Base-by-base conservation (phyloP, 2,888 invertebrate species). In the Leucophora obtusa region DNA sequence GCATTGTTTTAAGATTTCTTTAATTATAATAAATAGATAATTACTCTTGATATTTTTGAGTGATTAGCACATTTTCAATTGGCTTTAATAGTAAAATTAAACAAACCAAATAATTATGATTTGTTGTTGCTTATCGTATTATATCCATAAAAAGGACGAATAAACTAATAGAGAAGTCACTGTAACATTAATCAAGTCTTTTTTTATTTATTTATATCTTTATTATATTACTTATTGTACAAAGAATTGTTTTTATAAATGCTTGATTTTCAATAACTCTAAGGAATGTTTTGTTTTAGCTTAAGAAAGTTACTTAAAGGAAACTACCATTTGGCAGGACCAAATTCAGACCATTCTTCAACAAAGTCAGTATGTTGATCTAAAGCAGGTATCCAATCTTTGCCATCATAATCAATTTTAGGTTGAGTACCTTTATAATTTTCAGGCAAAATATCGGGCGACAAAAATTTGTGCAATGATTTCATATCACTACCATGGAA, bases 401-500 rank as follows among this genome's bases (percentile, higher is more conserved):
- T 93, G 33, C 95, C 94, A 24, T 93, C 92, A 89, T 96, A 96
- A 90, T 96, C 92, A 77, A 96, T 94, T 86, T 93, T 92, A 0
- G 95, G 95, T 51, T 94, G 88, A 66, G 92, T 90, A 38, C 96
- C 96, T 79, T 93, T 95, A 88, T 96, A 96, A 90, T 96, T 94
- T 53, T 92, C 91, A 0, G 96, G 96, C 83, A 96, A 89, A 87
- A 93, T 92, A 35, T 92, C 92, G 0, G 95, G 93, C 0, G 92
- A 91, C 84, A 96, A 88, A 89, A 94, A 92, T 87, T 94, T 93
- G 87, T 96, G 96, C 5, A 96, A 92, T 0, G 94, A 94, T 38
- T 92, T 87, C 95, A 96, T 96, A 87, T 96, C 95, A 76, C 92
- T 92, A 14, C 96, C 96, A 89, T 96, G 96, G 93, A 96, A 96